These are phyloP conservation scores for Hesperophylax magnus DNA, from an alignment of 1,140 invertebrate species.

Conservation along the genomic window DNA sequence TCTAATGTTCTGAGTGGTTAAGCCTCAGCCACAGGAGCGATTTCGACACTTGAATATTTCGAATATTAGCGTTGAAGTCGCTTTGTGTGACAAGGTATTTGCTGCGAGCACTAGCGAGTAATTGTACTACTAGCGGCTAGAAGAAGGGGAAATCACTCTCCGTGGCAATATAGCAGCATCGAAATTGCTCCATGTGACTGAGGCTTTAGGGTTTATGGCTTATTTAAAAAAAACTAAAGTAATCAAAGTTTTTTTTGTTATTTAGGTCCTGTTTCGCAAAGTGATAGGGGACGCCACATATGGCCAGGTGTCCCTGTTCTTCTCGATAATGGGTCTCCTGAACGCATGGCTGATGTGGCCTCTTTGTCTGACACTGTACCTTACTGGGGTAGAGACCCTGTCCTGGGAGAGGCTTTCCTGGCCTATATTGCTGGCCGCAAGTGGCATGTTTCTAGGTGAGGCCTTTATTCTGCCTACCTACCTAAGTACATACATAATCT, in stretches of 20 bases:
- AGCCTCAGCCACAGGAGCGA: too few relatives aligned
- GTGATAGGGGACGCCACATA: slow-evolving; percentile 92
- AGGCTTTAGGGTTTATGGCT: neutral
- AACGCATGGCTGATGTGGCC: slow-evolving; percentile 91
- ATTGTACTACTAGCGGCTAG: too few relatives aligned
- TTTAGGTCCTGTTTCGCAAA: slow-evolving; percentile 89
- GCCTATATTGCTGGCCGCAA: slow-evolving; percentile 83
- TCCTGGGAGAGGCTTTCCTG: slow-evolving; percentile 85
- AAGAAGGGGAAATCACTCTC: too few relatives aligned
- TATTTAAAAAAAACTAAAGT: neutral
- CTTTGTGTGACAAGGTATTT: too few relatives aligned
- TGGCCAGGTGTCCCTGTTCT: slow-evolving; percentile 90
- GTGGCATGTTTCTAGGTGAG: slow-evolving; percentile 83
- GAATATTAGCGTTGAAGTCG: too few relatives aligned
- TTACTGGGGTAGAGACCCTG: slow-evolving; percentile 86
- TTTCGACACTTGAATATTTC: too few relatives aligned
- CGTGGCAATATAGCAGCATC: too few relatives aligned
- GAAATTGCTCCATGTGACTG: too few relatives aligned
- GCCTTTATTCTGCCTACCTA: slow-evolving; percentile 30
- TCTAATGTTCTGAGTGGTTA: too few relatives aligned
- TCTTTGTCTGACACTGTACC: slow-evolving; percentile 84
- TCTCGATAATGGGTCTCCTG: slow-evolving; percentile 87
- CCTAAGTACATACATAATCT: too few relatives aligned
- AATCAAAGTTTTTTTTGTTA: neutral
- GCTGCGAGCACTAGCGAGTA: too few relatives aligned